Evolutionary conservation across 2,888 invertebrate genomes (phyloP).

Genomic region (Parnassius mnemosyne): DNA sequence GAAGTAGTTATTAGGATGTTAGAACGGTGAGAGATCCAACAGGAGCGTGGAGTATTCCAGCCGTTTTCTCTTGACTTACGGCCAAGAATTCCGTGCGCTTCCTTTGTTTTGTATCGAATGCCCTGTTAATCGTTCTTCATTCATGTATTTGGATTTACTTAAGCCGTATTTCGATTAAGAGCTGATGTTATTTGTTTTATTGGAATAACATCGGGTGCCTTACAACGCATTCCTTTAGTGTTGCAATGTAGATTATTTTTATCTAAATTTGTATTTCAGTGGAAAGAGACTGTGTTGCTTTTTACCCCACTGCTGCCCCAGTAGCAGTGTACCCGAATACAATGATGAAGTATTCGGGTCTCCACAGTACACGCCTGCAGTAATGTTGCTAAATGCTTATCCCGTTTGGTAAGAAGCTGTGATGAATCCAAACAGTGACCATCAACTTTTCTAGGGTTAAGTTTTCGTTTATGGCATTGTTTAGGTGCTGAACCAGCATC

Average conservation of each 20-base stretch:
- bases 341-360: too few relatives aligned
- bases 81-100: conserved; percentile 51
- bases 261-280: conserved; percentile 1
- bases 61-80: conserved; percentile 48
- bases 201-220: neutral
- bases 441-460: too few relatives aligned
- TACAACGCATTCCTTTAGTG: conserved; percentile 4
- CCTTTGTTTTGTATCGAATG: conserved; percentile 34
- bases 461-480: too few relatives aligned
- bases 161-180: conserved; percentile 6
- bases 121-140: conserved; percentile 8
- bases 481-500: too few relatives aligned
- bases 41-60: conserved; percentile 32
- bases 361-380: too few relatives aligned
- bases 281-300: neutral
- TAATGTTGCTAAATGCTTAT: too few relatives aligned
- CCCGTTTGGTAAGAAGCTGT: too few relatives aligned
- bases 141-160: conserved; percentile 19
- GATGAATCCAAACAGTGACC: too few relatives aligned
- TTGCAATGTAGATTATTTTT: conserved; percentile 13
- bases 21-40: conserved; percentile 29
- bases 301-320: too few relatives aligned
- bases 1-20: conserved; percentile 24
- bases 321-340: too few relatives aligned
- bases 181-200: conserved; percentile 20